phyloP scores from a whole-genome alignment of 2,113 vertebrate species.

The Menura novaehollandiae region DNA sequence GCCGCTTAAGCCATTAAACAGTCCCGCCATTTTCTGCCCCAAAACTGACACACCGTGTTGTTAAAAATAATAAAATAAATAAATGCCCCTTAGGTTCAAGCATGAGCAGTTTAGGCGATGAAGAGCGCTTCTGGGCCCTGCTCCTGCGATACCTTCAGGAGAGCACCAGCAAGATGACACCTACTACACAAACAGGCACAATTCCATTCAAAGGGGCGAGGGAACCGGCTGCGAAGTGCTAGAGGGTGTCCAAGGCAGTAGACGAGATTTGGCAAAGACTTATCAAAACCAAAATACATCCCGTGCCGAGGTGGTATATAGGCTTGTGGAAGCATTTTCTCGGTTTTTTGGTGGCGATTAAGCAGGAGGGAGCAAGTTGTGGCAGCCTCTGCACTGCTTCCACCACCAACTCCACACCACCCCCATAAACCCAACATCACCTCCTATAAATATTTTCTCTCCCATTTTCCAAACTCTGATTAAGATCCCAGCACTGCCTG shows the following conservation, averaged over 20 bases:
- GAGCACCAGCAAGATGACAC: accelerated
- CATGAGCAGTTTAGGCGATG: accelerated
- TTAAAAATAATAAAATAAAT: background rate
- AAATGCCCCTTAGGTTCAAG: background rate
- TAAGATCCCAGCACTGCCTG: background rate
- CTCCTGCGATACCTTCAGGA: background rate
- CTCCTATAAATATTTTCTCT: background rate
- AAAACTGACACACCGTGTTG: accelerated
- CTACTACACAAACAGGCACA: background rate
- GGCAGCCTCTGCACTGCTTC: background rate
- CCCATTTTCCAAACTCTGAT: background rate
- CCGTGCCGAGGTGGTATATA: accelerated
- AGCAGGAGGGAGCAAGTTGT: background rate
- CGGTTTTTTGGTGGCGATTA: background rate
- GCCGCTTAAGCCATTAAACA: accelerated
- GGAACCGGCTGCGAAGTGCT: accelerated
- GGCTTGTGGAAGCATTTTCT: background rate
- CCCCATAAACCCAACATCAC: background rate
- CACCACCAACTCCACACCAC: background rate
- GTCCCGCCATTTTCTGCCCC: accelerated
- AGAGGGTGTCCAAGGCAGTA: accelerated
- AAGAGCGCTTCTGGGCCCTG: background rate
- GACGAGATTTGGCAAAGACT: background rate
- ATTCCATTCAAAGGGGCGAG: no score
- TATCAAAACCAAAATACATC: background rate